These are phyloP conservation scores for Aurelia aurita DNA, from an alignment of 30 jellyfish, hydroid and myxozoan species.

Conservation along the genomic window DNA sequence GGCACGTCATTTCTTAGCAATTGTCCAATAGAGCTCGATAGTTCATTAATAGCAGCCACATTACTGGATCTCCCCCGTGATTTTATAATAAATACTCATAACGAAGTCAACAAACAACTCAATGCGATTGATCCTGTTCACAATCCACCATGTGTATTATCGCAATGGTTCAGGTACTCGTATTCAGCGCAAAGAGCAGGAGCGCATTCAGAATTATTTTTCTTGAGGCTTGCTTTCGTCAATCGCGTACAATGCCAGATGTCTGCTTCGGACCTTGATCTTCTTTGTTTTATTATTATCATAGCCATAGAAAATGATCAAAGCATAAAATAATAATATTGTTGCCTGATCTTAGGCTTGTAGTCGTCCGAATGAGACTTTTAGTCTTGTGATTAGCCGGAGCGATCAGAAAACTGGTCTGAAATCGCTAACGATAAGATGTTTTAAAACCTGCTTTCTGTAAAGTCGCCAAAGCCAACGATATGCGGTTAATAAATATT, in stretches of 20 bases:
- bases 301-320: background rate
- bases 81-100: background rate
- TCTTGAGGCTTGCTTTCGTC: constrained; percentile 62
- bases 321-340: background rate
- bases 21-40: no score
- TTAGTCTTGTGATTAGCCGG: background rate
- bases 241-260: constrained; percentile 34
- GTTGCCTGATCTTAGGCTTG: background rate
- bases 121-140: constrained; percentile 7
- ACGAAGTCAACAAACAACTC: constrained; percentile 4
- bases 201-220: constrained; percentile 20
- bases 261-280: constrained; percentile 28
- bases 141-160: constrained; percentile 35
- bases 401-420: background rate
- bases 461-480: no score
- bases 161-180: constrained; percentile 23
- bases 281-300: constrained; percentile 15
- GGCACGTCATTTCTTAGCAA: background rate
- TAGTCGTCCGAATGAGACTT: background rate
- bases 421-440: background rate
- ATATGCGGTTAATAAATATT: no score
- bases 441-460: no score
- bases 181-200: constrained; percentile 15
- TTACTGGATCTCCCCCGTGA: constrained; percentile 3
- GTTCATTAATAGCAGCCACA: background rate